A percentile compares a stretch with the other conserved stretches of the same genome.
These are phyloP conservation scores for Catagonus wagneri DNA, from an alignment of 2,113 vertebrate genomes.

Conservation along the genomic window DNA sequence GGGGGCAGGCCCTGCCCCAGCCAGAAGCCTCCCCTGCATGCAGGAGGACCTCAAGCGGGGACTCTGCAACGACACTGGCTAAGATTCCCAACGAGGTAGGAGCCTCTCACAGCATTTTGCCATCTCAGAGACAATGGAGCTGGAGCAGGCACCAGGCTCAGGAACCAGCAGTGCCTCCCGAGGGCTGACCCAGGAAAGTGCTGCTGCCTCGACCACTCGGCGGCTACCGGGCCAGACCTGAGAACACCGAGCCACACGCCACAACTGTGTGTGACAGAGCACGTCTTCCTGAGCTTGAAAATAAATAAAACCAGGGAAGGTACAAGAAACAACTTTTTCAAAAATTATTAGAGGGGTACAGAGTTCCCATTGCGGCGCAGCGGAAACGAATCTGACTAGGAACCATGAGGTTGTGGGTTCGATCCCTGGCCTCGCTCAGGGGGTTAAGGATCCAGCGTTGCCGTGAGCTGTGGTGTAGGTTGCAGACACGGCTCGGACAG, in stretches of 20 bases:
- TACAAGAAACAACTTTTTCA: neutral
- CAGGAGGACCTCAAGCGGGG: neutral
- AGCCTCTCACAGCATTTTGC: neutral
- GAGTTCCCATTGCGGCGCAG: too few relatives aligned
- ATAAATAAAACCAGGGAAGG: constrained; percentile 35
- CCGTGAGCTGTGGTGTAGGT: too few relatives aligned
- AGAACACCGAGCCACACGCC: neutral
- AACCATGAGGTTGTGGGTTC: too few relatives aligned
- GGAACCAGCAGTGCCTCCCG: neutral
- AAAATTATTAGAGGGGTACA: neutral
- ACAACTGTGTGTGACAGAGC: neutral
- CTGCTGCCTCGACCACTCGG: neutral
- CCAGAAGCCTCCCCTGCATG: neutral
- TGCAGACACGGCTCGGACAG: too few relatives aligned
- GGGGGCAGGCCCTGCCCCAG: neutral
- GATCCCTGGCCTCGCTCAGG: too few relatives aligned
- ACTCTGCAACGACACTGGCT: neutral
- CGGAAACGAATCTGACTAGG: too few relatives aligned
- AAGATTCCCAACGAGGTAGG: neutral
- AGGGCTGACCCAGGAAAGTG: neutral
- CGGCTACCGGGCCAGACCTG: neutral
- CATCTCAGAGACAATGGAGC: neutral
- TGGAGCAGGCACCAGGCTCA: neutral
- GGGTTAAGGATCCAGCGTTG: too few relatives aligned
- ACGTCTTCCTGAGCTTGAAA: neutral